phyloP scores from a whole-genome alignment of 2,113 vertebrate genomes.

The Benitochromis conjunctus region DNA sequence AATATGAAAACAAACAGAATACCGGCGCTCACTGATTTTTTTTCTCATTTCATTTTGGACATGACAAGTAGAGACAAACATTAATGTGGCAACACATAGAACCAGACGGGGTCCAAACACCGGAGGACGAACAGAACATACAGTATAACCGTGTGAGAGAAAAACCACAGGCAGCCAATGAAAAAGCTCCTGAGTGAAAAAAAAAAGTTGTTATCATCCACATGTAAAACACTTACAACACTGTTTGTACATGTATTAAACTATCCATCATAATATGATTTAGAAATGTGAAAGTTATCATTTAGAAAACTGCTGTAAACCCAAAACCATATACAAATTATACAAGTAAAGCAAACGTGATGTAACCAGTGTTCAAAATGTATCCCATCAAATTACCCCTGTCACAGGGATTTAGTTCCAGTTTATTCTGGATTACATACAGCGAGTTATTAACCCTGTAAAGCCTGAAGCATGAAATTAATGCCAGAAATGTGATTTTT shows the following conservation, averaged over 20 bases:
- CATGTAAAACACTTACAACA: neutral
- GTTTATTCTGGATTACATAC: neutral
- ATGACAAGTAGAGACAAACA: neutral
- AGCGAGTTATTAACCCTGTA: neutral
- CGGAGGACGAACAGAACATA: too few species aligned
- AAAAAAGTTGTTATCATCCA: neutral
- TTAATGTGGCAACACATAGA: neutral
- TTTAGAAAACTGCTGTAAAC: neutral
- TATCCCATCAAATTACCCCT: neutral
- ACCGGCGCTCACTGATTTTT: accelerated
- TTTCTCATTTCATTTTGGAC: neutral
- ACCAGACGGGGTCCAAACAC: neutral
- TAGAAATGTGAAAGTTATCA: neutral
- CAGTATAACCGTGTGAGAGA: neutral
- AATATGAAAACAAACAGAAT: neutral
- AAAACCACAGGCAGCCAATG: neutral
- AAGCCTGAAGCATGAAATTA: neutral
- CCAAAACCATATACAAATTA: neutral
- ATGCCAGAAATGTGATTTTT: neutral
- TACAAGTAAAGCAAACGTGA: neutral
- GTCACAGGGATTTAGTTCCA: neutral
- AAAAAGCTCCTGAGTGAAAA: neutral
- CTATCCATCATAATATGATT: neutral
- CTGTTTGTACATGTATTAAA: neutral
- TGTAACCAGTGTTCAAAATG: neutral